Percentiles rank a stretch among this genome's conserved stretches.
Conservation (phyloP, 2,797 vertebrate genomes). For the Mastacembelus armatus region DNA sequence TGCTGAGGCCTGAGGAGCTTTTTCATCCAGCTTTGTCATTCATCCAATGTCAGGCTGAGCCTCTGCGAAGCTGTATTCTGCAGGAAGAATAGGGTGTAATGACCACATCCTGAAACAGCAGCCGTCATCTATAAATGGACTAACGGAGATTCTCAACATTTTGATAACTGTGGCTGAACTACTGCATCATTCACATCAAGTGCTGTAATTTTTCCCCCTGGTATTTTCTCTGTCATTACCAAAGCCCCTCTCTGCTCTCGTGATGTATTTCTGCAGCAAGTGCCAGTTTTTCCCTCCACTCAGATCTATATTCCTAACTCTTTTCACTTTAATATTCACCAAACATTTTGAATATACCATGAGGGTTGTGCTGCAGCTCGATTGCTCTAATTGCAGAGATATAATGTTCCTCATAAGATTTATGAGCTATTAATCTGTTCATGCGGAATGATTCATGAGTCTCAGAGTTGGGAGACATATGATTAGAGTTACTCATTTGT, state of each 20-base stretch:
- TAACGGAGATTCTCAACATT: constrained; percentile 58
- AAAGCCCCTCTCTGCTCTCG: constrained; percentile 30
- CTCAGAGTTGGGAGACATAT: constrained; percentile 76
- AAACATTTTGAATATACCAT: constrained; percentile 84
- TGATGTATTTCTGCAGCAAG: constrained; percentile 49
- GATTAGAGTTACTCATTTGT: constrained; percentile 81
- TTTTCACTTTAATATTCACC: constrained; percentile 75
- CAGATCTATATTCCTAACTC: constrained; percentile 64
- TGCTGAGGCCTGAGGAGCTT: constrained; percentile 16
- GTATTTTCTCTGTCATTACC: constrained; percentile 62
- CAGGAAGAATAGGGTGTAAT: constrained; percentile 43
- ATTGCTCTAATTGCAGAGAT: constrained; percentile 77
- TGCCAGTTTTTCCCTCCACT: constrained; percentile 30
- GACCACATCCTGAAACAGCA: constrained; percentile 60
- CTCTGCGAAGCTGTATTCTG: constrained; percentile 16
- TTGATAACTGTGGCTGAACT: constrained; percentile 63
- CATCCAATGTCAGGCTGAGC: constrained; percentile 26
- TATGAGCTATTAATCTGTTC: constrained; percentile 82
- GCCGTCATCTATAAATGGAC: constrained; percentile 49
- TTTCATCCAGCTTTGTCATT: constrained; percentile 29
- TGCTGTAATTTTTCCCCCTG: constrained; percentile 48
- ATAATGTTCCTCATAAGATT: constrained; percentile 79
- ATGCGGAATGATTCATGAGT: constrained; percentile 78
- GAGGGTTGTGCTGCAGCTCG: constrained; percentile 69
- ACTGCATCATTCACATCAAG: constrained; percentile 60